phyloP scores from a whole-genome alignment of 1,140 invertebrate species.

The Magallana gigas region DNA sequence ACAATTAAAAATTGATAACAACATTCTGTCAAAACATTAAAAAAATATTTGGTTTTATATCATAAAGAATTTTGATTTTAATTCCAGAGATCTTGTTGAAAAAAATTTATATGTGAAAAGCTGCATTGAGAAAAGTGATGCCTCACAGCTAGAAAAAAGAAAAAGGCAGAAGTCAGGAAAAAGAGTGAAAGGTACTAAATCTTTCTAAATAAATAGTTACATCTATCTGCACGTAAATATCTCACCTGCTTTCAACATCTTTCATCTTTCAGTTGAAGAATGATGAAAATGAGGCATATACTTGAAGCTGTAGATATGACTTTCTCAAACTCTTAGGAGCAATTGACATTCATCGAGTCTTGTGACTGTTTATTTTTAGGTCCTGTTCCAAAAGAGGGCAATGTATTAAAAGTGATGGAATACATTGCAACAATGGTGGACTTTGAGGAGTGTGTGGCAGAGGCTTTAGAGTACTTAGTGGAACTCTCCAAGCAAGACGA shows the following conservation, averaged over 20 bases:
- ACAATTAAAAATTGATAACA: no score
- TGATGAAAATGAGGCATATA: no score
- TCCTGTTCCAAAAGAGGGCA: constrained; percentile 65
- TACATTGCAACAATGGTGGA: constrained; percentile 71
- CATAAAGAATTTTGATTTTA: no score
- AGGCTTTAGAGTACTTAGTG: constrained; percentile 68
- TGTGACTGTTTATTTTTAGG: constrained; percentile 47
- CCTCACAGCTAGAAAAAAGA: constrained; percentile 69
- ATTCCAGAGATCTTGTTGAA: constrained; percentile 66
- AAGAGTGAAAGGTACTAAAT: constrained; percentile 38
- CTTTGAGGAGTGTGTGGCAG: constrained; percentile 69
- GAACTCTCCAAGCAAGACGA: constrained; percentile 65
- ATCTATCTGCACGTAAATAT: no score
- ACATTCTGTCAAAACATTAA: no score
- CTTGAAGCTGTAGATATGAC: no score
- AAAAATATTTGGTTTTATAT: no score
- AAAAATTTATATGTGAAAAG: constrained; percentile 59
- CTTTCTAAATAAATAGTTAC: no score
- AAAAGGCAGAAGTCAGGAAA: constrained; percentile 60
- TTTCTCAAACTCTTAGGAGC: no score
- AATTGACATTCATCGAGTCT: no score
- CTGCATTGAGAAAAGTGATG: constrained; percentile 72
- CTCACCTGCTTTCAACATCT: no score
- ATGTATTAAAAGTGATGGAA: constrained; percentile 61
- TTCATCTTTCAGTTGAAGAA: no score